These are phyloP conservation scores for Neuroscelio doddi DNA, from an alignment of 2,888 invertebrate species.

Conservation along the genomic window DNA sequence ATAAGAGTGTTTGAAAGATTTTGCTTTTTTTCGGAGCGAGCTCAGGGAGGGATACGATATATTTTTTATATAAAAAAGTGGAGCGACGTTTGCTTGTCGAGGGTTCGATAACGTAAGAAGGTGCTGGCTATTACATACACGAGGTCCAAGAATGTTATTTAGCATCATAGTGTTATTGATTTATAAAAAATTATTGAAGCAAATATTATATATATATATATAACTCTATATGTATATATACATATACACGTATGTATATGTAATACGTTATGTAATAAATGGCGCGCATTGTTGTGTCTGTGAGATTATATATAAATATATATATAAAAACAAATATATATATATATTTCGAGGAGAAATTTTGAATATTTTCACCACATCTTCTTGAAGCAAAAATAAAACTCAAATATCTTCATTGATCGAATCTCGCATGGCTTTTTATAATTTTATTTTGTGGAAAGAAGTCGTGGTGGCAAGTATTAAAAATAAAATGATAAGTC, in stretches of 20 bases:
- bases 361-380: constrained; percentile 6
- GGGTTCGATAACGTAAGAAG: constrained; percentile 63
- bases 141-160: constrained; percentile 71
- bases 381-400: neutral
- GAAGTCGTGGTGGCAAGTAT: constrained; percentile 33
- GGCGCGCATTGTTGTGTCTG: constrained; percentile 68
- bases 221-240: constrained; percentile 60
- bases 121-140: constrained; percentile 69
- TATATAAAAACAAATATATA: constrained; percentile 9
- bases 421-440: neutral
- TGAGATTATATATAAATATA: constrained; percentile 65
- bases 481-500: constrained; percentile 10
- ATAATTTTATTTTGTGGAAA: neutral
- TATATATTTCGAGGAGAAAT: constrained; percentile 1
- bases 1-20: constrained; percentile 47
- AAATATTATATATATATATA: constrained; percentile 63
- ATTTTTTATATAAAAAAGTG: constrained; percentile 66
- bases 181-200: constrained; percentile 66
- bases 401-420: neutral
- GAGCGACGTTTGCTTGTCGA: constrained; percentile 44
- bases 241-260: constrained; percentile 66
- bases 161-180: constrained; percentile 68
- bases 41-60: constrained; percentile 67
- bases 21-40: constrained; percentile 51
- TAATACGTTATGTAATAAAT: constrained; percentile 70